Evolutionary conservation across 2,888 invertebrate species (phyloP).

Genomic region (Drosophila limbata): DNA sequence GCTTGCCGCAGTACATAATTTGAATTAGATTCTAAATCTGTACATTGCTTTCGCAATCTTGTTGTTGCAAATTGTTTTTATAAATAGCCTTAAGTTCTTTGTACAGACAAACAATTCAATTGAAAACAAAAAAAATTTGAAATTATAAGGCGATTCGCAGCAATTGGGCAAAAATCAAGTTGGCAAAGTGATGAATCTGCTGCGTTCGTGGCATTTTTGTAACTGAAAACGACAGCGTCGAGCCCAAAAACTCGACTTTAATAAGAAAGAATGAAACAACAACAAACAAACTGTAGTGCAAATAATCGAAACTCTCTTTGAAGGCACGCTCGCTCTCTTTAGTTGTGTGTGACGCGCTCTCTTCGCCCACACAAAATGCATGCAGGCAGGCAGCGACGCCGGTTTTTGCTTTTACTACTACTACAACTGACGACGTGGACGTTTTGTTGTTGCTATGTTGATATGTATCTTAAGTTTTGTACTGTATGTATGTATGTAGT

Average conservation of each 20-base stretch:
- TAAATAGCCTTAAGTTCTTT: slow-evolving; percentile 1
- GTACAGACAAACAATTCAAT: not conserved
- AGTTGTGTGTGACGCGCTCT: slow-evolving; percentile 4
- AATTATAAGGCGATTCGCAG: not conserved
- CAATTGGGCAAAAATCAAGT: not conserved
- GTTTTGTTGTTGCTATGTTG: slow-evolving; percentile 29
- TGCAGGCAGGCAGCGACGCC: slow-evolving; percentile 48
- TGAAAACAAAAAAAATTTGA: not conserved
- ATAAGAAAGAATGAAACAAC: slow-evolving; percentile 1
- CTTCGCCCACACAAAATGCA: slow-evolving; percentile 64
- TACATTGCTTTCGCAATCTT: slow-evolving; percentile 10
- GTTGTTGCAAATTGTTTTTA: slow-evolving; percentile 7
- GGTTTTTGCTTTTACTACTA: slow-evolving; percentile 55
- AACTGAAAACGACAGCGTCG: slow-evolving; percentile 31
- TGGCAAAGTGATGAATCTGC: slow-evolving; percentile 25
- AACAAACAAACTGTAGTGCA: slow-evolving; percentile 22
- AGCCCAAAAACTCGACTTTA: slow-evolving; percentile 3
- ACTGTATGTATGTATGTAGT: slow-evolving; percentile 46
- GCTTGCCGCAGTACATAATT: slow-evolving; percentile 8
- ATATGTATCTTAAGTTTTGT: slow-evolving; percentile 58
- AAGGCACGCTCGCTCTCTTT: slow-evolving; percentile 10
- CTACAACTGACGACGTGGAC: slow-evolving; percentile 40
- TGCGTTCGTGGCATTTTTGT: slow-evolving; percentile 54
- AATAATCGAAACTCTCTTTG: slow-evolving; percentile 22
- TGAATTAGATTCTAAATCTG: slow-evolving; percentile 6